phyloP scores from a whole-genome alignment of 2,113 vertebrate species.

The Tetrao urogallus region DNA sequence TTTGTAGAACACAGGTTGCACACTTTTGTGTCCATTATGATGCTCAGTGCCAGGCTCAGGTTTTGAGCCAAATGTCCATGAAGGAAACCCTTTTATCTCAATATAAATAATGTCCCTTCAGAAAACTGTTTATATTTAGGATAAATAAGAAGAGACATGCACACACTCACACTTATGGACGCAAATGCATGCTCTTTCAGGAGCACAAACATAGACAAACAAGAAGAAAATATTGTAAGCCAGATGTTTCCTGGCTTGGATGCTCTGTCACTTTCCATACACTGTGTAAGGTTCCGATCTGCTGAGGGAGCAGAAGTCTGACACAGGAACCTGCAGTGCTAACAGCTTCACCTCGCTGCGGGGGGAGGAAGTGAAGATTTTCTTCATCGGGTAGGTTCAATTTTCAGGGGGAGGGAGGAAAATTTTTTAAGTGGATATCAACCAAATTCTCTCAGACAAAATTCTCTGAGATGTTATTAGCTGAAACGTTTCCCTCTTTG shows the following conservation, averaged over 20 bases:
- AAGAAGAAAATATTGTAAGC: constrained; percentile 15
- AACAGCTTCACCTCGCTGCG: background rate
- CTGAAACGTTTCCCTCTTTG: background rate
- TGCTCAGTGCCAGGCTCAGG: background rate
- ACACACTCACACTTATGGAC: background rate
- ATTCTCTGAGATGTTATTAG: background rate
- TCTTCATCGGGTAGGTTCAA: background rate
- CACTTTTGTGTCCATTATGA: constrained; percentile 38
- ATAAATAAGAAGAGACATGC: constrained; percentile 55
- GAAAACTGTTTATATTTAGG: constrained; percentile 55
- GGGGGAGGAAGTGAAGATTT: background rate
- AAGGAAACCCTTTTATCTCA: constrained; percentile 29
- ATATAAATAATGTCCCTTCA: constrained; percentile 45
- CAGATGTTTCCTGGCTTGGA: constrained; percentile 55
- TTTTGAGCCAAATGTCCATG: constrained; percentile 32
- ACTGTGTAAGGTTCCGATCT: constrained; percentile 41
- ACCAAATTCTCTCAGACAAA: background rate
- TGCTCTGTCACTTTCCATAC: constrained; percentile 45
- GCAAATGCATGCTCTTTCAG: background rate
- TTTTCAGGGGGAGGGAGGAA: background rate
- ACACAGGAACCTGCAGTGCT: background rate
- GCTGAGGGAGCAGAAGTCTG: constrained; percentile 4
- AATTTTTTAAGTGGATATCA: background rate
- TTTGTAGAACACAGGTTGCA: constrained; percentile 38
- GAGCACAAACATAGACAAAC: constrained; percentile 28